Evolutionary conservation across 1,140 invertebrate genomes (phyloP).

Genomic region (Aradophagus sp.): DNA sequence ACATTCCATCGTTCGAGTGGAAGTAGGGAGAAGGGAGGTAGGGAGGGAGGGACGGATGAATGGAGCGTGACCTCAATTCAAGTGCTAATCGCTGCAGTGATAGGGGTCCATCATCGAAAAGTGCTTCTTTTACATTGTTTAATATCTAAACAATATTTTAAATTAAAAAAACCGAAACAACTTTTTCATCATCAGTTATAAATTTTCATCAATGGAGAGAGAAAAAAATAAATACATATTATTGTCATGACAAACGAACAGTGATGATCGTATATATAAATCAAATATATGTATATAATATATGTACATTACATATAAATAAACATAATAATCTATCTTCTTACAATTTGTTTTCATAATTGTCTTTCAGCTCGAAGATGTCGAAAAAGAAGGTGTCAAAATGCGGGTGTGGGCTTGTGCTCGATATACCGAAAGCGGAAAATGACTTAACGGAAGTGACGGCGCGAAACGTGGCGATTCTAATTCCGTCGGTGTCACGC

Average conservation of each 20-base stretch:
- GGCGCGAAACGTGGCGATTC: slow-evolving; percentile 58
- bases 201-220: slow-evolving; percentile 58
- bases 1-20: slow-evolving; percentile 21
- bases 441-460: slow-evolving; percentile 58
- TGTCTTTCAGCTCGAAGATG: slow-evolving; percentile 62
- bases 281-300: too few species aligned
- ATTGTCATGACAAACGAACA: slow-evolving; percentile 17
- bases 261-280: not conserved
- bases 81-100: slow-evolving; percentile 29
- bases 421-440: slow-evolving; percentile 56
- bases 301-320: not conserved
- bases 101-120: slow-evolving; percentile 38
- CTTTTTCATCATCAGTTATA: slow-evolving; percentile 54
- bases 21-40: slow-evolving; percentile 37
- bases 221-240: slow-evolving; percentile 6
- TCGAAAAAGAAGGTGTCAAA: slow-evolving; percentile 66
- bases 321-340: too few species aligned
- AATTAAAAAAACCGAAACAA: too few species aligned
- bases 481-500: slow-evolving; percentile 61
- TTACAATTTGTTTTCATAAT: too few species aligned
- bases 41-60: slow-evolving; percentile 45
- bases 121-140: slow-evolving; percentile 27
- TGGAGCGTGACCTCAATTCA: slow-evolving; percentile 47
- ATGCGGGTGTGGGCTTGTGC: slow-evolving; percentile 61
- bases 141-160: slow-evolving; percentile 63